phyloP scores from a whole-genome alignment of 2,113 vertebrate genomes.

The Trochalopteron elliotii region DNA sequence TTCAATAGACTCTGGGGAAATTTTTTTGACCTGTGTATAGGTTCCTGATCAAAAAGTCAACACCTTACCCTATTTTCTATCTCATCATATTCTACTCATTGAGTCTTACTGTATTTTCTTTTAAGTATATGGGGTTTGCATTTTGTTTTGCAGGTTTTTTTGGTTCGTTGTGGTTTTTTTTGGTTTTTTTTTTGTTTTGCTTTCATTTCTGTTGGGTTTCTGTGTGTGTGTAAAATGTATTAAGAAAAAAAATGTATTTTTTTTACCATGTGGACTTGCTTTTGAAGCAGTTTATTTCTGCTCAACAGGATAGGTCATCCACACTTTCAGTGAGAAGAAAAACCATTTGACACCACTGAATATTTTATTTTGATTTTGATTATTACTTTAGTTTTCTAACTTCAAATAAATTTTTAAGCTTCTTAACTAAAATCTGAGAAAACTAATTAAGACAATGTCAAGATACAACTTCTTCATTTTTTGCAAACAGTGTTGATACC shows the following conservation, averaged over 20 bases:
- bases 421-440: background rate
- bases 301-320: background rate
- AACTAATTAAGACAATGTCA: background rate
- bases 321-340: background rate
- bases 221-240: background rate
- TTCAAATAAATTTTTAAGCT: background rate
- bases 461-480: background rate
- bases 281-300: background rate
- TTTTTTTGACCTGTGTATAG: background rate
- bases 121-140: background rate
- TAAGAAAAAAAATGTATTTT: background rate
- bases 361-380: background rate
- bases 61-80: background rate
- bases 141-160: background rate
- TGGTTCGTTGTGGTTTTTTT: fast-evolving
- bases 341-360: background rate
- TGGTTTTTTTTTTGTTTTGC: background rate
- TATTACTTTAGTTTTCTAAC: background rate
- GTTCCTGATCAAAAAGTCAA: background rate
- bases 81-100: background rate
- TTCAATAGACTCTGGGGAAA: background rate
- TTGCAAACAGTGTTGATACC: background rate
- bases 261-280: background rate
- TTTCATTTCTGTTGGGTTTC: background rate
- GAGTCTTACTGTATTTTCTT: background rate